Conservation (phyloP, 2,113 vertebrate species). For the Tonatia bakeri region DNA sequence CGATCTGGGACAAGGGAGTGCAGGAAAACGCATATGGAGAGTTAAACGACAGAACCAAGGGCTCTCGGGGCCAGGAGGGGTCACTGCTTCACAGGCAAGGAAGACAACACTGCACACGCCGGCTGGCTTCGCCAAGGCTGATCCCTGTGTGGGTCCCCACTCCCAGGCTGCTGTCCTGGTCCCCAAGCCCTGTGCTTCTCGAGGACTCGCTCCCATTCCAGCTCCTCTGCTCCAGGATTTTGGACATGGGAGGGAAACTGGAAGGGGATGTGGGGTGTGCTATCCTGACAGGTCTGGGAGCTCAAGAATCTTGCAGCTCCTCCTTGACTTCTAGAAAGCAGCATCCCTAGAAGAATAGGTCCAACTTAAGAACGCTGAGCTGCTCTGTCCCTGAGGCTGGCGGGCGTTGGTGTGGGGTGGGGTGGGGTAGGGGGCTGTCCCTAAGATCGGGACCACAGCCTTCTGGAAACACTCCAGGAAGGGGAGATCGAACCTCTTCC, state of each 20-base stretch:
- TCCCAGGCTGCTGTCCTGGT: not conserved
- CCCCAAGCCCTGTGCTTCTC: too few relatives aligned
- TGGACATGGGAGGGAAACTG: not conserved
- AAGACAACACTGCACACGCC: not conserved
- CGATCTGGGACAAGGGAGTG: not conserved
- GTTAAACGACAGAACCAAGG: not conserved
- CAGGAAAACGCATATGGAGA: too few relatives aligned
- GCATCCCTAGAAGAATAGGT: not conserved
- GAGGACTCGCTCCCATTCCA: not conserved
- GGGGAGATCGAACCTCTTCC: not conserved
- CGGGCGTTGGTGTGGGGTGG: not conserved
- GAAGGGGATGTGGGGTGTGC: not conserved
- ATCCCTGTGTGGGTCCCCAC: rapidly evolving
- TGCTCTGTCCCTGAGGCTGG: not conserved
- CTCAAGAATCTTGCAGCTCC: not conserved
- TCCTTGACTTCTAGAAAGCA: not conserved
- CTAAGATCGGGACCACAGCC: too few relatives aligned
- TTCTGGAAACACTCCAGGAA: not conserved
- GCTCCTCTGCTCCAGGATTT: too few relatives aligned
- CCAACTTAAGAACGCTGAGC: not conserved
- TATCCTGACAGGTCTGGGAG: rapidly evolving
- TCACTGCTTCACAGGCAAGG: not conserved
- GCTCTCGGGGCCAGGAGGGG: not conserved
- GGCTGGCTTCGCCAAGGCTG: not conserved
- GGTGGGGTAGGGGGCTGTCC: not conserved